Evolutionary conservation across 2,888 invertebrate species (phyloP).

Genomic region (Podotricha telesiphe): DNA sequence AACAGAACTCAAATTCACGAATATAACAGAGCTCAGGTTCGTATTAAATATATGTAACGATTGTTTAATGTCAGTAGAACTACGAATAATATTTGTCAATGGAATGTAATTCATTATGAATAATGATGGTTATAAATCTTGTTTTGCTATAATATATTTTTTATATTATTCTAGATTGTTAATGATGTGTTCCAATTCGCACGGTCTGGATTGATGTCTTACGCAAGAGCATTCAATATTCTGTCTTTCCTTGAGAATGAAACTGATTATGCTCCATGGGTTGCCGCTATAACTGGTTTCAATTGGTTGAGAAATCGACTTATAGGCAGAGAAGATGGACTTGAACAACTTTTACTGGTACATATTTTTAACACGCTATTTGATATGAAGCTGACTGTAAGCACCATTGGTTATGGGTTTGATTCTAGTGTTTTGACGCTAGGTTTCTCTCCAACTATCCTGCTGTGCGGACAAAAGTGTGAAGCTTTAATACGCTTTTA

Average conservation of each 20-base stretch:
- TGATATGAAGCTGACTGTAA: too few relatives aligned
- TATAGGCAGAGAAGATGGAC: slow-evolving; percentile 44
- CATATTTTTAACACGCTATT: neutral
- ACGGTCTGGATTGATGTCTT: slow-evolving; percentile 85
- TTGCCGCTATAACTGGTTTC: slow-evolving; percentile 84
- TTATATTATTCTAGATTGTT: slow-evolving; percentile 77
- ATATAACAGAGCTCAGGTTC: slow-evolving; percentile 44
- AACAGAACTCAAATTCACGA: slow-evolving; percentile 40
- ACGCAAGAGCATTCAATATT: slow-evolving; percentile 85
- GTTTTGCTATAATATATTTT: too few relatives aligned
- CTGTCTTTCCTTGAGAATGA: slow-evolving; percentile 88
- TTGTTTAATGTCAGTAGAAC: too few relatives aligned
- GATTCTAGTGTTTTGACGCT: too few relatives aligned
- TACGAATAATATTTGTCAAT: too few relatives aligned
- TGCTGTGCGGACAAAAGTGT: too few relatives aligned
- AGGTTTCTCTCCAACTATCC: too few relatives aligned
- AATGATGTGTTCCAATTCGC: slow-evolving; percentile 91
- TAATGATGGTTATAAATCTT: too few relatives aligned
- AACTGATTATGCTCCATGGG: slow-evolving; percentile 91
- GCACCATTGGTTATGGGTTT: too few relatives aligned
- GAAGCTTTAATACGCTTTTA: too few relatives aligned
- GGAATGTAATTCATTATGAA: too few relatives aligned
- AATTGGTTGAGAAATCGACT: slow-evolving; percentile 76
- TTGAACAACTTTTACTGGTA: slow-evolving; percentile 3
- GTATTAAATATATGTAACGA: neutral